Base-by-base conservation (phyloP, 1,140 invertebrate species). In the Paraescarpia echinospica region DNA sequence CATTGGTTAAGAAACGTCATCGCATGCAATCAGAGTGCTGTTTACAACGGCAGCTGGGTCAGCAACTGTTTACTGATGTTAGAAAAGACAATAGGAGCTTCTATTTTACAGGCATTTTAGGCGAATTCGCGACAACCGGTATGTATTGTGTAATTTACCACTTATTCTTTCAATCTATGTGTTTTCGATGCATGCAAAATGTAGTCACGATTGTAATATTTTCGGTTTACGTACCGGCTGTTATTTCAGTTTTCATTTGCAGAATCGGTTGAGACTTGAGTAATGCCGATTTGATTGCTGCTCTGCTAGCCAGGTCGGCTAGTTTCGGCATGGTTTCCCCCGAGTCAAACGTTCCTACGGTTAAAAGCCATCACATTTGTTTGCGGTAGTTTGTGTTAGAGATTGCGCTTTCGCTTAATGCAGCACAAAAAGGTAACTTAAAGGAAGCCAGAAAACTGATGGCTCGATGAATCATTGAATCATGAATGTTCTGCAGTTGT, bases 61-160 rank as follows among this genome's bases (percentile, higher is more conserved):
- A 77, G 59, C 59, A 77, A 77, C 59, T 77, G 59, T 77, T 77
- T 77, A 77, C 59, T 77, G 59, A 77, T 77, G 59, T 77, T 77
- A 77, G 59, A 77, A 77, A 77, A 18, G 59, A 77, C 59, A 77
- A 77, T 77, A 77, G 59, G 18, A 77, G 59, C 59, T 77, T 31
- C 59, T 77, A 77, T 31, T 77, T 77, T 77, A 77, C 8, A 77
- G 59, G 59, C 59, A 77, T 77, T 77, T 77, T 77, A 77, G 14
- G 22, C 59, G 59, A 77, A 77, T 77, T 77, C 59, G 59, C 59
- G 59, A 77, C 4, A 27, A 77, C 59, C 27, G 59, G 59, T 77
- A 31, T 31, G 59, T 77, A 77, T 77, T 77, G 27, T 31, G 59
- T 77, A 77, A 77, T 77, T 77, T 77, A 77, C 22, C 14, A 77